phyloP scores from a whole-genome alignment of 2,113 vertebrate species.

The Chaetops frenatus region DNA sequence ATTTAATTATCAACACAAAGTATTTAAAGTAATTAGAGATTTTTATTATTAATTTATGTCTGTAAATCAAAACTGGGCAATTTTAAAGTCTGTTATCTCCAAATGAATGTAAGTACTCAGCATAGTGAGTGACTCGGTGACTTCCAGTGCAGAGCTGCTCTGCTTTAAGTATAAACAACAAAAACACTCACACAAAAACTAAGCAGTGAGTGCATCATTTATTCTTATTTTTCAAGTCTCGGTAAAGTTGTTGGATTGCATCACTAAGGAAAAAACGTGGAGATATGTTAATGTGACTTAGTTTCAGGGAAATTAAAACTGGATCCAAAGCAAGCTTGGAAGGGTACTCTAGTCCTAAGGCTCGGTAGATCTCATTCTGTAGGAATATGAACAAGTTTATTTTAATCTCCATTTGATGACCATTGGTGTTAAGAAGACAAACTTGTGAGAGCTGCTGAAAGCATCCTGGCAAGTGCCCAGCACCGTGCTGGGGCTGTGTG shows the following conservation, averaged over 20 bases:
- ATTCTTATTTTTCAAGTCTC: not conserved
- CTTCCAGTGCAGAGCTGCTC: not conserved
- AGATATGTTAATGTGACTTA: not conserved
- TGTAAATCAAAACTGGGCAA: slow-evolving; percentile 24
- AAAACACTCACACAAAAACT: not conserved
- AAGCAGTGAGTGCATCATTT: not conserved
- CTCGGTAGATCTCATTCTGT: not conserved
- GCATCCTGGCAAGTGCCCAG: accelerated
- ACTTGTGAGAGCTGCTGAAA: not conserved
- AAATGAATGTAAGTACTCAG: not conserved
- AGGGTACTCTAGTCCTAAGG: not conserved
- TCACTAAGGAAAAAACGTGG: not conserved
- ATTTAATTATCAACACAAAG: not conserved
- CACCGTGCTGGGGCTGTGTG: accelerated
- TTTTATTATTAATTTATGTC: slow-evolving; percentile 39
- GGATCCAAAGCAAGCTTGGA: not conserved
- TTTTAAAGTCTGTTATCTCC: slow-evolving; percentile 7
- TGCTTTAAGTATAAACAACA: not conserved
- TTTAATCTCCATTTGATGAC: not conserved
- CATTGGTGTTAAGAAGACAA: not conserved
- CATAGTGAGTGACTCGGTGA: not conserved
- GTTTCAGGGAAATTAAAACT: not conserved
- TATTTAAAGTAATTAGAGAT: slow-evolving; percentile 20
- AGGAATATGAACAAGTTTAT: not conserved
- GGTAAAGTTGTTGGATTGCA: not conserved